Conservation (phyloP, 2,888 invertebrate species). For the Chaitophorus viminalis region DNA sequence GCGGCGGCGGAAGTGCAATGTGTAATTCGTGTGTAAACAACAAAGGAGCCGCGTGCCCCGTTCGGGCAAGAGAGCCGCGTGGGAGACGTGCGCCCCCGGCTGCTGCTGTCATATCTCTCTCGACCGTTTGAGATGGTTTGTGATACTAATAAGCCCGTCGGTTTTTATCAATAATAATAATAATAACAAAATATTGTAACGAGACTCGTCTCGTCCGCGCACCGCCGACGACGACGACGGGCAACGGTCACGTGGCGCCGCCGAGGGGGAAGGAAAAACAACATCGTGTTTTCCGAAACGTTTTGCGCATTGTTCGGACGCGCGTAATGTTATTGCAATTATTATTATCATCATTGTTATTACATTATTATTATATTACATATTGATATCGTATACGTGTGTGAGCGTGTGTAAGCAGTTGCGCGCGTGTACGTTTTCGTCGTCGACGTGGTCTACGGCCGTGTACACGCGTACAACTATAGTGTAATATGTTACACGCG, state of each 20-base stretch:
- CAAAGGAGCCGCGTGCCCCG: background rate
- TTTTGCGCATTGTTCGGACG: background rate
- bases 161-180: background rate
- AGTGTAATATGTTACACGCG: background rate
- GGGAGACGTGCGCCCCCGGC: background rate
- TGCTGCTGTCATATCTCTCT: background rate
- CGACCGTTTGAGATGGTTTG: background rate
- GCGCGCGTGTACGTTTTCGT: too few relatives aligned
- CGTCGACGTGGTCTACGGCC: too few relatives aligned
- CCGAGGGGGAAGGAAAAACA: background rate
- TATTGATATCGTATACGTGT: too few relatives aligned
- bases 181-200: background rate
- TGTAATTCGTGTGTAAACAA: background rate
- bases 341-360: background rate
- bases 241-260: background rate
- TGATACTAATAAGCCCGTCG: background rate
- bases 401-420: too few relatives aligned
- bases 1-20: background rate
- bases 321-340: background rate
- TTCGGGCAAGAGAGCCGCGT: background rate
- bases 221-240: too few relatives aligned
- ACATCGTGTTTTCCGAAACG: background rate
- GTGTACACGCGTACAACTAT: too few relatives aligned
- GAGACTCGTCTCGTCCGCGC: background rate
- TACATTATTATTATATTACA: background rate